phyloP scores from a whole-genome alignment of 2,888 invertebrate species.

The Ichneumoninae sp. region DNA sequence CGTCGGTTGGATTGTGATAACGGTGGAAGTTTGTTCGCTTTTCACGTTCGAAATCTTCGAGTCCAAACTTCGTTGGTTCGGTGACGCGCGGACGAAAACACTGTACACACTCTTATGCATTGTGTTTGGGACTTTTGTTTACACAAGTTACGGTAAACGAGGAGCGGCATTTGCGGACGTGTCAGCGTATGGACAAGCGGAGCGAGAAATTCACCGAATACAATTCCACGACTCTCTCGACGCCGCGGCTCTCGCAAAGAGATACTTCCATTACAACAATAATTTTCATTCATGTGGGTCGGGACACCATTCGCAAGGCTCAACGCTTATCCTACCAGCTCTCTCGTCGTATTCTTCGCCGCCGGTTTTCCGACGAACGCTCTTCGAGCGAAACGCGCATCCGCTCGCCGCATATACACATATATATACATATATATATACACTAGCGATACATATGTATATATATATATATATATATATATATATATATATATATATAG shows the following conservation, averaged over 20 bases:
- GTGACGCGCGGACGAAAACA: not conserved
- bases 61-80: constrained; percentile 4
- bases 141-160: not conserved
- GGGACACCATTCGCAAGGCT: constrained; percentile 62
- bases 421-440: not conserved
- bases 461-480: not conserved
- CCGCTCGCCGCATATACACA: constrained; percentile 49
- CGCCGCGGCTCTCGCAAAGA: constrained; percentile 1
- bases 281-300: constrained; percentile 66
- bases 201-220: constrained; percentile 56
- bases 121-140: not conserved
- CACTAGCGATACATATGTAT: not conserved
- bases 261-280: constrained; percentile 56
- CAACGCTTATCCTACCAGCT: constrained; percentile 11
- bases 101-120: not conserved
- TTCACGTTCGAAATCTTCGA: not conserved
- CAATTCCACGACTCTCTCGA: constrained; percentile 43
- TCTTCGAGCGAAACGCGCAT: constrained; percentile 65
- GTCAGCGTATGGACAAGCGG: constrained; percentile 31
- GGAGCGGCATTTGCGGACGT: not conserved
- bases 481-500: constrained; percentile 20
- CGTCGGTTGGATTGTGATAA: not conserved
- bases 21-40: not conserved
- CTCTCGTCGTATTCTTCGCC: constrained; percentile 48
- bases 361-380: constrained; percentile 63